Evolutionary conservation across 2,888 invertebrate species (phyloP).

Genomic region (Leptopterna dolabrata): DNA sequence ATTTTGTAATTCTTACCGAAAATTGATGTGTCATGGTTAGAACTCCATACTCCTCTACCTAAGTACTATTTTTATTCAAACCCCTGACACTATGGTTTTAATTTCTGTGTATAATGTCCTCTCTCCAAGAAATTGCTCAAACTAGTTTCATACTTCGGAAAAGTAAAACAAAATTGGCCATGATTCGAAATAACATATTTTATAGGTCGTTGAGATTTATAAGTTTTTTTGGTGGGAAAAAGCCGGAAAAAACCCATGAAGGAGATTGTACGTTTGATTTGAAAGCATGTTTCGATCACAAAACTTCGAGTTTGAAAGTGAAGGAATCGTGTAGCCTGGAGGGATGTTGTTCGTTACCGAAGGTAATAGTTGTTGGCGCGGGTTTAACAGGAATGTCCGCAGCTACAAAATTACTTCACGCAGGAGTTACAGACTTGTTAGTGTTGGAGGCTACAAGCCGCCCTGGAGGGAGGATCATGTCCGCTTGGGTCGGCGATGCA

Average conservation of each 20-base stretch:
- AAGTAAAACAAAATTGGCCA: neutral
- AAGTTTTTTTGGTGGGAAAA: constrained; percentile 46
- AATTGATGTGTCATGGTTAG: too few relatives aligned
- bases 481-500: constrained; percentile 80
- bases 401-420: constrained; percentile 77
- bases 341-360: constrained; percentile 71
- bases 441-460: constrained; percentile 83
- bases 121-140: too few relatives aligned
- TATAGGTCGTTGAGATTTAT: neutral
- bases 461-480: constrained; percentile 82
- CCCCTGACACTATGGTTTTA: too few relatives aligned
- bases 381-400: constrained; percentile 86
- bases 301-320: constrained; percentile 25
- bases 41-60: too few relatives aligned
- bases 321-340: constrained; percentile 43
- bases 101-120: too few relatives aligned
- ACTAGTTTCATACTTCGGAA: neutral
- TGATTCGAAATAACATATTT: neutral
- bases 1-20: too few relatives aligned
- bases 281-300: neutral
- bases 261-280: neutral
- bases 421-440: constrained; percentile 79
- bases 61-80: too few relatives aligned
- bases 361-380: constrained; percentile 80
- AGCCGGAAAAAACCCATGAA: neutral